These are phyloP conservation scores for Thoracochromis brauschi DNA, from an alignment of 2,113 vertebrate genomes.

Conservation along the genomic window DNA sequence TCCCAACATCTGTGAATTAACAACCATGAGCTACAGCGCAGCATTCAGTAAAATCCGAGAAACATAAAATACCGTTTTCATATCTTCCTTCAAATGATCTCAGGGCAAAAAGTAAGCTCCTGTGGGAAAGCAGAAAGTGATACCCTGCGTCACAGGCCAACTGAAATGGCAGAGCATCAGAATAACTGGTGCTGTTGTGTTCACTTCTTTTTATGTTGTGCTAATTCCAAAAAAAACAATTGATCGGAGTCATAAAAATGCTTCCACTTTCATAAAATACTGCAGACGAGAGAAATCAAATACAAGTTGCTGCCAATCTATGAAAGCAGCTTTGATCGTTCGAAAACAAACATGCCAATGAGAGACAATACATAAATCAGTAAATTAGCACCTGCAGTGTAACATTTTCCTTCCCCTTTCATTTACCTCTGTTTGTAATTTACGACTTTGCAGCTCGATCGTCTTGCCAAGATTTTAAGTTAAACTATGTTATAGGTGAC, in stretches of 20 bases:
- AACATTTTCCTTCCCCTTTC: neutral
- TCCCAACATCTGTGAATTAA: neutral
- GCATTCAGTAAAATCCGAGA: neutral
- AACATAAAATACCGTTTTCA: slow-evolving; percentile 31
- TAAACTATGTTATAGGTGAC: neutral
- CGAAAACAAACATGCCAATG: neutral
- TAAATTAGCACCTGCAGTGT: neutral
- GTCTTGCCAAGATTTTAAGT: neutral
- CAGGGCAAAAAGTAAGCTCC: neutral
- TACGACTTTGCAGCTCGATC: neutral
- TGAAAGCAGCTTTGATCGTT: neutral
- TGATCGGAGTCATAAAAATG: neutral
- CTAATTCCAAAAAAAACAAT: neutral
- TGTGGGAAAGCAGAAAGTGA: neutral
- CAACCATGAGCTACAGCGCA: neutral
- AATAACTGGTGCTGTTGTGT: neutral
- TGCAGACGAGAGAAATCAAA: neutral
- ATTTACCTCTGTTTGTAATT: neutral
- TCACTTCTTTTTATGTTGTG: neutral
- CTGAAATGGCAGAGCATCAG: slow-evolving; percentile 5
- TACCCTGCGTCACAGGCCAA: neutral
- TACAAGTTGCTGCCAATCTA: neutral
- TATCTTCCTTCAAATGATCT: slow-evolving; percentile 22
- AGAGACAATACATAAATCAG: neutral
- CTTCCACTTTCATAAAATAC: neutral